phyloP scores from a whole-genome alignment of 2,113 vertebrate genomes.

The Orthonyx spaldingii region DNA sequence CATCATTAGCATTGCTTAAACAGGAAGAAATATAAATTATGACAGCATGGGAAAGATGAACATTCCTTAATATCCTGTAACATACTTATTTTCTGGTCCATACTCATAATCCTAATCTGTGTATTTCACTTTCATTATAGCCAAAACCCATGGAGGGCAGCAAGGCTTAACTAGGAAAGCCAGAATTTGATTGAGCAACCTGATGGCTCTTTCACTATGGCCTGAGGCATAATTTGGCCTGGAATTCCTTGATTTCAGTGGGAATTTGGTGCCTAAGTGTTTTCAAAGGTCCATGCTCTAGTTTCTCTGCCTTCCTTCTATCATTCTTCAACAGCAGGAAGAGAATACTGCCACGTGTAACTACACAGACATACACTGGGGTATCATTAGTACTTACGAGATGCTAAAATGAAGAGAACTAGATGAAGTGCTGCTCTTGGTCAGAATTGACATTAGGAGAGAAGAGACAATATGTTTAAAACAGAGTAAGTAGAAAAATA shows the following conservation, averaged over 20 bases:
- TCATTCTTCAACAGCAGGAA: neutral
- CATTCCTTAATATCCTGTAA: neutral
- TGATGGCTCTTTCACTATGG: neutral
- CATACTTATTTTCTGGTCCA: neutral
- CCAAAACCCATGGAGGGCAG: neutral
- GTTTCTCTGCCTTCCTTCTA: neutral
- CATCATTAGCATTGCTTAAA: neutral
- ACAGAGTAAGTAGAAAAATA: neutral
- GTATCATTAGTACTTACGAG: neutral
- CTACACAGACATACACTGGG: neutral
- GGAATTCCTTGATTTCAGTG: neutral
- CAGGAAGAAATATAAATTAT: neutral
- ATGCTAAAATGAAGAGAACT: neutral
- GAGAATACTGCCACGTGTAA: neutral
- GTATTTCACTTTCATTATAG: neutral
- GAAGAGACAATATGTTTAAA: neutral
- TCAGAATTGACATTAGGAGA: neutral
- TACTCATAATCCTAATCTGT: neutral
- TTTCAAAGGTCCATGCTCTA: neutral
- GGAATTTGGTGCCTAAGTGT: neutral
- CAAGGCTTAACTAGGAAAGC: neutral
- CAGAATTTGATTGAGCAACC: neutral
- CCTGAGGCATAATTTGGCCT: neutral
- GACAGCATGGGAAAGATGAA: neutral
- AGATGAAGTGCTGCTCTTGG: neutral